Percentiles rank a stretch among this genome's conserved stretches.
Conservation (phyloP, 2,797 vertebrate genomes). For the Chelidonichthys spinosus region DNA sequence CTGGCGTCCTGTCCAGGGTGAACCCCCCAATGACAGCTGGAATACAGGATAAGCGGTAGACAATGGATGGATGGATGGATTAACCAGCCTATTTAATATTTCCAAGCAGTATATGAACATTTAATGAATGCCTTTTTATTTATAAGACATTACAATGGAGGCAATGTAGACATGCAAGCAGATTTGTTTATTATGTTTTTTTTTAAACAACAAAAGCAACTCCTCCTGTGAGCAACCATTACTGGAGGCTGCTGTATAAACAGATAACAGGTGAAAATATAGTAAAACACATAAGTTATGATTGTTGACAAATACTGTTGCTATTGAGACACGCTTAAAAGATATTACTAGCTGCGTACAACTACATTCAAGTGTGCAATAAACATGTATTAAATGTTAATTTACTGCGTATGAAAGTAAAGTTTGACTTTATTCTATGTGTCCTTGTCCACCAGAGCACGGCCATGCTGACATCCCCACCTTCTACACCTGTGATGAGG, state of each 20-base stretch:
- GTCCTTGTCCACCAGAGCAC: constrained; percentile 79
- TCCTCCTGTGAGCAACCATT: too few species aligned
- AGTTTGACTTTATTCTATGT: background rate
- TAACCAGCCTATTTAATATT: background rate
- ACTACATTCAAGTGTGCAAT: background rate
- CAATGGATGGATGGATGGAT: background rate
- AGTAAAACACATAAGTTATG: background rate
- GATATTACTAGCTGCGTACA: background rate
- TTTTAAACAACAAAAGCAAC: too few species aligned
- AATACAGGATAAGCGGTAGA: too few species aligned
- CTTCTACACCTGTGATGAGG: constrained; percentile 97
- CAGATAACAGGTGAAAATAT: background rate
- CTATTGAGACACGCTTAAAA: background rate
- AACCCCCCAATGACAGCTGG: too few species aligned
- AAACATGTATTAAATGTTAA: background rate
- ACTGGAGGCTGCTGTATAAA: too few species aligned
- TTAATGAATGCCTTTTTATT: background rate
- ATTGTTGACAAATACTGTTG: background rate
- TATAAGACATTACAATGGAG: background rate
- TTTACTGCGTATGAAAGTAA: background rate
- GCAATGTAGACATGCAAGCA: background rate
- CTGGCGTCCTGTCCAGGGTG: too few species aligned
- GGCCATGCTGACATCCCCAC: constrained; percentile 89
- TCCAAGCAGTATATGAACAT: background rate
- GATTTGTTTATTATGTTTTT: too few species aligned